These are phyloP conservation scores for Todiramphus saurophagus DNA, from an alignment of 2,113 vertebrate genomes.

Conservation along the genomic window DNA sequence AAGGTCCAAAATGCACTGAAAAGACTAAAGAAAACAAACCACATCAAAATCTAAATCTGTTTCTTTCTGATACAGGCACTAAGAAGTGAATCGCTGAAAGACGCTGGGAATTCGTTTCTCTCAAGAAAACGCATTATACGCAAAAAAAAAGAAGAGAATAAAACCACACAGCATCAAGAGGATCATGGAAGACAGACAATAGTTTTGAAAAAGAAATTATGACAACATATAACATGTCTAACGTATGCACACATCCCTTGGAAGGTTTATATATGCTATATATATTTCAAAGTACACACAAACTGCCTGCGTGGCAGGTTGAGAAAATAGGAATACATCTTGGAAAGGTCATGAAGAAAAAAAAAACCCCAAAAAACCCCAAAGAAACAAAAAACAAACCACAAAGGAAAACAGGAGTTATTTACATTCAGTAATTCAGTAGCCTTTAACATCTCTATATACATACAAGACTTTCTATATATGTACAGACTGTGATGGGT, in stretches of 20 bases:
- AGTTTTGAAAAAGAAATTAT: neutral
- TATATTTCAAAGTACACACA: slow-evolving; percentile 56
- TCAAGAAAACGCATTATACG: neutral
- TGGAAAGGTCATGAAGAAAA: slow-evolving; percentile 14
- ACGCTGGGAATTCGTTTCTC: neutral
- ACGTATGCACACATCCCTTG: slow-evolving; percentile 15
- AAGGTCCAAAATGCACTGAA: neutral
- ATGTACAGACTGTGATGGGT: slow-evolving; percentile 21
- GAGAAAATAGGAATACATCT: slow-evolving; percentile 68
- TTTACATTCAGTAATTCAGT: slow-evolving; percentile 71
- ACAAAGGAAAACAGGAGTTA: slow-evolving; percentile 65
- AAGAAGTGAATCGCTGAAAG: neutral
- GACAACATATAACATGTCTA: slow-evolving; percentile 4
- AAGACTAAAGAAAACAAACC: slow-evolving; percentile 2
- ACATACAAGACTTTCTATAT: slow-evolving; percentile 62
- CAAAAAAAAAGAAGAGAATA: neutral
- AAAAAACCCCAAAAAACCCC: neutral
- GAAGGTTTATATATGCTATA: slow-evolving; percentile 18
- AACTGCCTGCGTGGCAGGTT: slow-evolving; percentile 17
- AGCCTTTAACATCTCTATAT: slow-evolving; percentile 64
- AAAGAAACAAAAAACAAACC: neutral
- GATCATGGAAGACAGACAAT: neutral
- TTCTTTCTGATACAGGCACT: neutral
- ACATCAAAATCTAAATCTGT: neutral
- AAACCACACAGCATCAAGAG: neutral